Conservation (phyloP, 2,113 vertebrate genomes). For the Hippoglossus stenolepis region DNA sequence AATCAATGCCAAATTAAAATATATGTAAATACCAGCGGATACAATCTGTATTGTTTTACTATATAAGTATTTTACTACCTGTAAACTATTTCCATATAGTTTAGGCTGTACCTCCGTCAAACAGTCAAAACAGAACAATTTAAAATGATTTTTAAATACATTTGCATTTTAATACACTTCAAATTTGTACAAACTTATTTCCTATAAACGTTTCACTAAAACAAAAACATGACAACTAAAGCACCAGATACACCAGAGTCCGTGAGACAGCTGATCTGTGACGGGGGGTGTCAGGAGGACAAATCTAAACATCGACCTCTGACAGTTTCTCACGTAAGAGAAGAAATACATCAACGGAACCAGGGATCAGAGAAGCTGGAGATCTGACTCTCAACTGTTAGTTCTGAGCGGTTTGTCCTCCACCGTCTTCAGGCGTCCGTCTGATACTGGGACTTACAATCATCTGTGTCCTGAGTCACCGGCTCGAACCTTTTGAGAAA, state of each 20-base stretch:
- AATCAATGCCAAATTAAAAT: too few relatives aligned
- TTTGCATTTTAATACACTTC: constrained; percentile 63
- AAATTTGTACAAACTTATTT: constrained; percentile 48
- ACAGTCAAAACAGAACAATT: background rate
- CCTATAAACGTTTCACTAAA: constrained; percentile 17
- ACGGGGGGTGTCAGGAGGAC: background rate
- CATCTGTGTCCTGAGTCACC: too few relatives aligned
- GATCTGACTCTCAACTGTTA: background rate
- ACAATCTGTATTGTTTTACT: too few relatives aligned
- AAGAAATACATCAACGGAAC: constrained; percentile 6
- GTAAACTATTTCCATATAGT: background rate
- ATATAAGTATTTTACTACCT: background rate
- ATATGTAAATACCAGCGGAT: too few relatives aligned
- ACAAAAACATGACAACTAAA: constrained; percentile 26
- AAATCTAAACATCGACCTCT: background rate
- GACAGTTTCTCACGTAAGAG: background rate
- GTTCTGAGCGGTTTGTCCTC: background rate
- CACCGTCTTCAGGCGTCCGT: too few relatives aligned
- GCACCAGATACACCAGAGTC: constrained; percentile 32
- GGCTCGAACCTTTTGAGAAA: too few relatives aligned
- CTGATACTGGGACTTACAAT: too few relatives aligned
- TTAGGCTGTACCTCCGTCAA: background rate
- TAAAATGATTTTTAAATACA: constrained; percentile 12
- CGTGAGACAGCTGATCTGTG: background rate
- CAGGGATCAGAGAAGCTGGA: background rate